A percentile compares a stretch with the other conserved stretches of the same genome.
Evolutionary conservation across 2,888 invertebrate species (phyloP).

Genomic region (Phragmatobia fuliginosa): DNA sequence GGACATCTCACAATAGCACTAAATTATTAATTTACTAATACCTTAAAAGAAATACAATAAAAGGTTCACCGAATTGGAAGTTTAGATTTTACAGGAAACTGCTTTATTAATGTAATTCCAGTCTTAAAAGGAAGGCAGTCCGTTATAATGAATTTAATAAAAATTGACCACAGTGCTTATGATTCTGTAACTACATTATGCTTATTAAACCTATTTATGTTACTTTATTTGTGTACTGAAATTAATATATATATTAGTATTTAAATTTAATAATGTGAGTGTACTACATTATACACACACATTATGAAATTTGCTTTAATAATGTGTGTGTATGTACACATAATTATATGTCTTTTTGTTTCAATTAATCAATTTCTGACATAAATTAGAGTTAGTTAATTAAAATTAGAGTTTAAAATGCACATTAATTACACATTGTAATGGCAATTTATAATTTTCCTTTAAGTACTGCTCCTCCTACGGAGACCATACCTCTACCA

Average conservation of each 20-base stretch:
- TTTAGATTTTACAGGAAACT: neutral
- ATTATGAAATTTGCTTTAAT: too few relatives aligned
- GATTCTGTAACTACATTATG: neutral
- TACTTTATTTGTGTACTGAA: neutral
- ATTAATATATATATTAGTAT: neutral
- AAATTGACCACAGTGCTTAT: neutral
- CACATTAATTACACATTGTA: neutral
- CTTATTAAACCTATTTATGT: neutral
- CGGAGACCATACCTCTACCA: slow-evolving; percentile 58
- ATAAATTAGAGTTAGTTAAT: neutral
- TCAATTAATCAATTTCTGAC: too few relatives aligned
- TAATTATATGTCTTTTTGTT: too few relatives aligned
- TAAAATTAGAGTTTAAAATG: neutral
- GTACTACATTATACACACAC: too few relatives aligned
- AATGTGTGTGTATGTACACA: too few relatives aligned
- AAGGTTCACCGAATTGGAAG: neutral
- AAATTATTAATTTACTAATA: neutral
- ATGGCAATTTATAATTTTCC: slow-evolving; percentile 41
- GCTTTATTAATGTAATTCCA: neutral
- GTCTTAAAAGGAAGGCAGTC: neutral
- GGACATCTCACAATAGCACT: neutral
- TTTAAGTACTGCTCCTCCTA: slow-evolving; percentile 62
- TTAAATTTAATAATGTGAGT: neutral
- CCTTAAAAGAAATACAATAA: neutral
- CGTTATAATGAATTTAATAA: neutral